phyloP scores from a whole-genome alignment of 1,140 invertebrate genomes.

The Holotrichia oblita region DNA sequence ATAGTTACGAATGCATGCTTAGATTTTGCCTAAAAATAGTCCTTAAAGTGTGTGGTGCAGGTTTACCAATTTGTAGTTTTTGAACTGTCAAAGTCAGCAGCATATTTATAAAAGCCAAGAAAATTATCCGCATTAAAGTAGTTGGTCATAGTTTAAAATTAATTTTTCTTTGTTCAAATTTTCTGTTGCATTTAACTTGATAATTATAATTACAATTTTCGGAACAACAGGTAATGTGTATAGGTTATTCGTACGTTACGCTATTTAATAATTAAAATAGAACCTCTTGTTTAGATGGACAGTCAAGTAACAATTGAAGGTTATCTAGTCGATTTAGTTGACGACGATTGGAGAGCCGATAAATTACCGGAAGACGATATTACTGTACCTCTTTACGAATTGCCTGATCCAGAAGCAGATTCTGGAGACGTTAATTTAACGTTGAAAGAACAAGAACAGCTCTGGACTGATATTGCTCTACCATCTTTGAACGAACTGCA shows the following conservation, averaged over 20 bases:
- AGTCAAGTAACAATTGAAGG: conserved; percentile 69
- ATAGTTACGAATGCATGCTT: too few species aligned
- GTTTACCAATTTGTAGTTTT: too few species aligned
- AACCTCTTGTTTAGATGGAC: conserved; percentile 53
- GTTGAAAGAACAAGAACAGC: conserved; percentile 89
- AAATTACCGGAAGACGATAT: conserved; percentile 91
- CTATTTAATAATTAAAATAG: too few species aligned
- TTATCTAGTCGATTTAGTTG: conserved; percentile 86
- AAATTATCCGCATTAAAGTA: too few species aligned
- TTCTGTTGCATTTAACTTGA: not conserved
- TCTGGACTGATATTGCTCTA: conserved; percentile 85
- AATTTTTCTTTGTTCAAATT: not conserved
- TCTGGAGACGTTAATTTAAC: conserved; percentile 91
- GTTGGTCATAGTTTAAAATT: too few species aligned
- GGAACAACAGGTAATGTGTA: too few species aligned
- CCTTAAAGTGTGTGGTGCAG: too few species aligned
- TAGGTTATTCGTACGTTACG: too few species aligned
- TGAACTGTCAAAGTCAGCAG: too few species aligned
- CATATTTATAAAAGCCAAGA: too few species aligned
- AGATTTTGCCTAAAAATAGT: too few species aligned
- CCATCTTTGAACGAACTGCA: conserved; percentile 63
- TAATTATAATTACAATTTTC: not conserved
- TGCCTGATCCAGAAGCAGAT: conserved; percentile 94
- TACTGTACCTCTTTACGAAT: conserved; percentile 83
- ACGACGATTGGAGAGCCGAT: conserved; percentile 89